A percentile compares a stretch with the other conserved stretches of the same genome.
Evolutionary conservation across 2,113 vertebrate species (phyloP).

Genomic region (Nothocercus nigrocapillus): DNA sequence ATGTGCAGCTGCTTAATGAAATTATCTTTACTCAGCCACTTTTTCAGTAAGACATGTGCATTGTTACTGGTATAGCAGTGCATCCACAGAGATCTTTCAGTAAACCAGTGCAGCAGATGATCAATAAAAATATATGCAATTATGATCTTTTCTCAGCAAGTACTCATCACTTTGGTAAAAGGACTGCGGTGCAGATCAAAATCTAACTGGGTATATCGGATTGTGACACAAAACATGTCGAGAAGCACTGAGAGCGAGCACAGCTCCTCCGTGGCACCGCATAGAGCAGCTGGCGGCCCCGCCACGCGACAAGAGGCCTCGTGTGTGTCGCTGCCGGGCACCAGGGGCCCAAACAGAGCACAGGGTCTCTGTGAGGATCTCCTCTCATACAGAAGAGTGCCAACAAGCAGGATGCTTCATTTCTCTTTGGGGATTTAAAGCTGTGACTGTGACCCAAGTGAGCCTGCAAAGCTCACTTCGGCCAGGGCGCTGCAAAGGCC

Average conservation of each 20-base stretch:
- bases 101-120: background rate
- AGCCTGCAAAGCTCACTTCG: background rate
- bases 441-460: background rate
- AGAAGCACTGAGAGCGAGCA: background rate
- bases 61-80: background rate
- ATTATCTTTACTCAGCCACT: background rate
- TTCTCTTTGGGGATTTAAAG: background rate
- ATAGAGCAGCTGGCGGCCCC: background rate
- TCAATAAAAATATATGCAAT: background rate
- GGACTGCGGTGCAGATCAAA: background rate
- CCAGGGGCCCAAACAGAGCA: background rate
- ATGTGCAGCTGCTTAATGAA: background rate
- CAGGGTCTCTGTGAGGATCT: background rate
- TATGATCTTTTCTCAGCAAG: background rate
- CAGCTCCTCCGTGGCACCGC: background rate
- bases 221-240: background rate
- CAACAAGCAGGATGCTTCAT: background rate
- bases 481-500: background rate
- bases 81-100: background rate
- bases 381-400: background rate
- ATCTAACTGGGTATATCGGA: background rate
- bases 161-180: background rate
- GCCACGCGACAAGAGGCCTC: background rate
- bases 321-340: background rate
- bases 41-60: constrained; percentile 2